Base-by-base conservation (phyloP, 2,113 vertebrate species). In the Hoplias malabaricus region DNA sequence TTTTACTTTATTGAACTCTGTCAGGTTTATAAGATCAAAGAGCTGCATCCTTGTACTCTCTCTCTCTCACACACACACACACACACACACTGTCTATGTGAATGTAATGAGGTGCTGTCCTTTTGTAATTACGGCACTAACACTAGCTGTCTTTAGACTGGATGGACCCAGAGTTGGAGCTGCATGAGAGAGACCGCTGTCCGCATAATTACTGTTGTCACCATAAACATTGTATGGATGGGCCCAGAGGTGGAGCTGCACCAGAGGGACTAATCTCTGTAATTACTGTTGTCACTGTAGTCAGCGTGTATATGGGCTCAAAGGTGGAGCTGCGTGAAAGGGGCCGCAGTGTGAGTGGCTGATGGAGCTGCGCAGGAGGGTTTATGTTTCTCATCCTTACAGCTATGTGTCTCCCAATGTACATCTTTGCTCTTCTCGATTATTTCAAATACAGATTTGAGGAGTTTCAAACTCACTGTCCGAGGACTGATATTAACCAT, bases 91-190 rank as follows among this genome's bases (percentile, higher is more conserved):
- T 43, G 29, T 48, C 19, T 81, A 29, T 77, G 61, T 57, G 69
- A 61, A 19, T 61, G 19, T 77, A 77, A 81, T 81, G 43, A 77
- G 56, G 33, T 81, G 61, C 36, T 68, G 74, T 73, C 68, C 33
- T 46, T 67, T 43, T 42, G 11, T 77, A 81, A 81, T 77, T 65
- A 65, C 68, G 19, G 21, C 56, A 36, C 14, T 73, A 48, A 73
- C 43, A 29, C 50, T 68, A 42, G 29, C 59, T 67, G 79, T 61
- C 69, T 23, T 40, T 73, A 66, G 53, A 13, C n/a, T 53, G 61
- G 61, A 67, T 23, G 25, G 68, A 68, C 68, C 73, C 59, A 72
- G 73, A 63, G 79, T 59, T 19, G 79, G 68, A 81, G 79, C 73
- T 80, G 67, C 56, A 9, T 66, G 42, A 72, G 73, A 75, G 21